Percentiles rank a stretch among this genome's conserved stretches.
Evolutionary conservation across 2,888 invertebrate species (phyloP).

Genomic region (Eilema caniola): DNA sequence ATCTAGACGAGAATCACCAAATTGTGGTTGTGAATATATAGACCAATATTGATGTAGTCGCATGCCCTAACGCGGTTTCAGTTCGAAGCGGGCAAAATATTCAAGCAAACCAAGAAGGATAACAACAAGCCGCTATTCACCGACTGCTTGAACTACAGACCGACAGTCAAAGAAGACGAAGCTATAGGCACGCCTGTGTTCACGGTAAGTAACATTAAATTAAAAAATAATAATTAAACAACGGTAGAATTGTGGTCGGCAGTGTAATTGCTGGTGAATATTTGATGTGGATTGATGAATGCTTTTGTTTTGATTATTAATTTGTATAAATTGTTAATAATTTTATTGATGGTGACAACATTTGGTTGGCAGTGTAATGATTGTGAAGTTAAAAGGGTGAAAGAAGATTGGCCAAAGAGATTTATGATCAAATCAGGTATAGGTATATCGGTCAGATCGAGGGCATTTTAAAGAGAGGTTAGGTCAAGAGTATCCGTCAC

Average conservation of each 20-base stretch:
- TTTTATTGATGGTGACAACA: not conserved
- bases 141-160: conserved; percentile 93
- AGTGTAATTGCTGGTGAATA: not conserved
- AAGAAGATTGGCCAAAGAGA: not conserved
- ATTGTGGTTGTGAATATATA: conserved; percentile 30
- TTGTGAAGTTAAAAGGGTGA: not conserved
- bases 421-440: too few relatives aligned
- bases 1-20: conserved; percentile 23
- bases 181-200: conserved; percentile 91
- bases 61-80: conserved; percentile 71
- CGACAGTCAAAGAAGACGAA: conserved; percentile 93
- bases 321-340: not conserved
- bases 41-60: conserved; percentile 63
- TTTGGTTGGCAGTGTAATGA: not conserved
- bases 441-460: too few relatives aligned
- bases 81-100: conserved; percentile 70
- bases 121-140: conserved; percentile 96
- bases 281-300: conserved; percentile 1
- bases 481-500: not conserved
- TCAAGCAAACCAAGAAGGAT: conserved; percentile 86
- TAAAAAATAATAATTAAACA: not conserved
- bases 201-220: conserved; percentile 80
- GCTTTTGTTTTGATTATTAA: not conserved
- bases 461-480: not conserved
- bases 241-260: not conserved